A percentile compares a stretch with the other conserved stretches of the same genome.
Evolutionary conservation across 2,113 vertebrate species (phyloP).

Genomic region (Triplophysa rosa): DNA sequence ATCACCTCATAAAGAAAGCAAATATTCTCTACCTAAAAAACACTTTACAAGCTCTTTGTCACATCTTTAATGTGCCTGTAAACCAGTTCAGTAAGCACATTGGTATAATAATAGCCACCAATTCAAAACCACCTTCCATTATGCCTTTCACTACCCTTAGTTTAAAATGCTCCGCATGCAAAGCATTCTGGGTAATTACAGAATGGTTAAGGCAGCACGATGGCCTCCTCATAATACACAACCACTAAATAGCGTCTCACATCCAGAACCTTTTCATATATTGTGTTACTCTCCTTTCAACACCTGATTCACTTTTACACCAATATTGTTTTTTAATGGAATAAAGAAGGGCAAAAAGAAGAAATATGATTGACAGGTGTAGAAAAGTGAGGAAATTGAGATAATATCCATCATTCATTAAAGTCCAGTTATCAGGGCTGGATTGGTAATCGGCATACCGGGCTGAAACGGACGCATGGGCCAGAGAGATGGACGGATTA

Average conservation of each 20-base stretch:
- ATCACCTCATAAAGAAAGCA: slow-evolving; percentile 10
- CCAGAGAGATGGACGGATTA: no score
- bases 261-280: slow-evolving; percentile 21
- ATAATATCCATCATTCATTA: slow-evolving; percentile 16
- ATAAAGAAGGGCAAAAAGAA: not conserved
- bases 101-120: not conserved
- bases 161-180: not conserved
- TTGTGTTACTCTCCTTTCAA: not conserved
- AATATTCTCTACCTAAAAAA: slow-evolving; percentile 23
- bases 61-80: slow-evolving; percentile 5
- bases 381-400: not conserved
- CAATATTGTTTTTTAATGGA: not conserved
- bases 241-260: no score
- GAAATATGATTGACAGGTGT: not conserved
- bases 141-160: not conserved
- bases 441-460: no score
- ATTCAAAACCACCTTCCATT: not conserved
- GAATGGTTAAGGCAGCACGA: not conserved
- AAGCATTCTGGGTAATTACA: not conserved
- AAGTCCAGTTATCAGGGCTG: no score
- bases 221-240: not conserved
- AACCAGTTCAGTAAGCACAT: slow-evolving; percentile 11
- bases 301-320: slow-evolving; percentile 1
- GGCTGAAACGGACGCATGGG: no score
- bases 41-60: not conserved